Evolutionary conservation across 2,797 vertebrate genomes (phyloP).

Genomic region (Propithecus deckenii): DNA sequence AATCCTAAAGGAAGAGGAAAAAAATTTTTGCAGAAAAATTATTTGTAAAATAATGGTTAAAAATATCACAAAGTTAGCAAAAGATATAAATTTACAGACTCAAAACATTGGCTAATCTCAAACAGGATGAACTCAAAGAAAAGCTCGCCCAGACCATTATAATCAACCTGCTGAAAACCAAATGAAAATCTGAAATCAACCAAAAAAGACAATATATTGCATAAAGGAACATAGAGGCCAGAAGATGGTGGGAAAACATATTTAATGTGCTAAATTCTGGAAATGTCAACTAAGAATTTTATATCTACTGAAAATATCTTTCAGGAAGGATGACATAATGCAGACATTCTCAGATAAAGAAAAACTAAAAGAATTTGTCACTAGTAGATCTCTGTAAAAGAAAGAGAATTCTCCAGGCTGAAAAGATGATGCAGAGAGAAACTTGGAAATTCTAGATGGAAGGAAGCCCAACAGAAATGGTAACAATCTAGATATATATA

Average conservation of each 20-base stretch:
- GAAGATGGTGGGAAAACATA: background rate
- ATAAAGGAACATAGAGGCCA: background rate
- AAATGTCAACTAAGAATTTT: background rate
- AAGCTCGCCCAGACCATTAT: background rate
- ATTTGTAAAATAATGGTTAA: background rate
- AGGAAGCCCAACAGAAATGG: background rate
- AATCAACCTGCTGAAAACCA: background rate
- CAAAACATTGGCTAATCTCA: background rate
- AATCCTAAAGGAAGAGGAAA: background rate
- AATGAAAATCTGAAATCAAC: background rate
- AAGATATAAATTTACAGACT: background rate
- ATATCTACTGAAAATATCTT: background rate
- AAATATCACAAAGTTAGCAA: background rate
- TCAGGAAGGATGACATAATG: background rate
- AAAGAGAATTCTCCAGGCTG: background rate
- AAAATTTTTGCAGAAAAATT: background rate
- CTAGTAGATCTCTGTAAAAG: background rate
- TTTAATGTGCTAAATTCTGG: background rate
- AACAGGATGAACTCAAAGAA: background rate
- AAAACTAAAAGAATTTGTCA: background rate
- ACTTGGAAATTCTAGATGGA: background rate
- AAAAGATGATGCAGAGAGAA: background rate
- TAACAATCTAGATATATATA: background rate
- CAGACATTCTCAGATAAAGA: background rate
- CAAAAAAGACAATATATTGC: background rate